Conservation (phyloP, 2,113 vertebrate genomes). For the Pipra filicauda region DNA sequence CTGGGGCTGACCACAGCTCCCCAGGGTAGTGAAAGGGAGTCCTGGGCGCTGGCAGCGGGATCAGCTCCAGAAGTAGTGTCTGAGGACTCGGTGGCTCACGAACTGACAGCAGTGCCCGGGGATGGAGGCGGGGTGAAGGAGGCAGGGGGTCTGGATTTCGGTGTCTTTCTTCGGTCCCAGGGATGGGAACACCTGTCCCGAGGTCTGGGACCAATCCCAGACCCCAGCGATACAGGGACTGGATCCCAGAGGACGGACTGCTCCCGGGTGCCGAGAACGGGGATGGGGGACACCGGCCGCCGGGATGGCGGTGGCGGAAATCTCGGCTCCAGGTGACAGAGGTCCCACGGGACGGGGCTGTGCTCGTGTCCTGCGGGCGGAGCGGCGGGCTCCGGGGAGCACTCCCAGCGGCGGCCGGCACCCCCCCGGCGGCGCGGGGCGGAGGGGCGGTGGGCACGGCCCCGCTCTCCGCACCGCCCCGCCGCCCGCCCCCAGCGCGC, state of each 20-base stretch:
- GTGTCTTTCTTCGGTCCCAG: background rate
- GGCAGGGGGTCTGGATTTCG: background rate
- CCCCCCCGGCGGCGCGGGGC: background rate
- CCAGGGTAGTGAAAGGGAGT: background rate
- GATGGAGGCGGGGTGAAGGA: background rate
- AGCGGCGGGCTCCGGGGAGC: no score
- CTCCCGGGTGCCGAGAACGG: background rate
- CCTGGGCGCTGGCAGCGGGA: background rate
- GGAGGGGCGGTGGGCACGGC: background rate
- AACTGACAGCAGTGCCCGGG: background rate
- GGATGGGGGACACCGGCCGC: no score
- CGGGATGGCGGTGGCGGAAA: background rate
- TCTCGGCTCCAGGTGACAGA: background rate
- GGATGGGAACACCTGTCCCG: background rate
- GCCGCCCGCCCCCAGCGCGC: no score
- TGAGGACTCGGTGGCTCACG: background rate
- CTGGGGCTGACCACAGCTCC: background rate
- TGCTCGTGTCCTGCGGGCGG: background rate
- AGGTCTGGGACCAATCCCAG: background rate
- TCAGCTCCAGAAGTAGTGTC: background rate
- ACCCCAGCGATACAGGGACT: background rate
- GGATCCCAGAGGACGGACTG: background rate
- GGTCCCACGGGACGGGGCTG: no score
- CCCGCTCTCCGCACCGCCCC: background rate
- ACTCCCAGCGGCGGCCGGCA: background rate